Conservation (phyloP, 2,797 vertebrate genomes). For the Neosalanx taihuensis region DNA sequence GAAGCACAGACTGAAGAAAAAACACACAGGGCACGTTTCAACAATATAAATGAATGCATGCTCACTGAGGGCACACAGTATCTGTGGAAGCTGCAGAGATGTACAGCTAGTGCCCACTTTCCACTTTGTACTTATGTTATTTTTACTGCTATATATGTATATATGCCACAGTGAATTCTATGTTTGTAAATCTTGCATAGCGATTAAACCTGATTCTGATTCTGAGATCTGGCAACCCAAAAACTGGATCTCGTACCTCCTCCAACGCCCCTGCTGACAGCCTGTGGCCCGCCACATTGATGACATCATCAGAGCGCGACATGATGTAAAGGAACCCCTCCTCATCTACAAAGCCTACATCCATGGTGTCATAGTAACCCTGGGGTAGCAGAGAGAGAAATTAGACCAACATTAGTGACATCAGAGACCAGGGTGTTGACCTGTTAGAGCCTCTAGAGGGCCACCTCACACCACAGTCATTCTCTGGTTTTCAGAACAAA, state of each 20-base stretch:
- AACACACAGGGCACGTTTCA: slow-evolving; percentile 16
- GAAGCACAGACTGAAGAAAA: slow-evolving; percentile 79
- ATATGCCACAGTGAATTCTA: no score
- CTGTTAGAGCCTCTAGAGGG: slow-evolving; percentile 51
- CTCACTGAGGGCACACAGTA: no score
- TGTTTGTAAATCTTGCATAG: no score
- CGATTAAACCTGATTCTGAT: no score
- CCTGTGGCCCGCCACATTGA: slow-evolving; percentile 95
- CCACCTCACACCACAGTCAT: slow-evolving; percentile 24
- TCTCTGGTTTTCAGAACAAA: no score
- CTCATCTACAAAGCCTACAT: slow-evolving; percentile 88
- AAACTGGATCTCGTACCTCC: slow-evolving; percentile 72
- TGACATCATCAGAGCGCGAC: slow-evolving; percentile 94
- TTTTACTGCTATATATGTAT: no score
- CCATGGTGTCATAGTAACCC: slow-evolving; percentile 97
- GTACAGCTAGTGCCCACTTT: no score
- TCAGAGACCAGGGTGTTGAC: background rate
- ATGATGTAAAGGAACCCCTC: slow-evolving; percentile 90
- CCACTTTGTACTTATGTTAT: no score
- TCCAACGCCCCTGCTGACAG: slow-evolving; percentile 91
- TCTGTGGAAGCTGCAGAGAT: background rate
- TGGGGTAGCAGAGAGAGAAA: slow-evolving; percentile 43
- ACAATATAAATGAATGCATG: background rate
- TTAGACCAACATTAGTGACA: background rate
- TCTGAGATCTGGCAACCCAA: background rate